Evolutionary conservation across 2,888 invertebrate genomes (phyloP).

Genomic region (Cataglyphis rosenhaueri): DNA sequence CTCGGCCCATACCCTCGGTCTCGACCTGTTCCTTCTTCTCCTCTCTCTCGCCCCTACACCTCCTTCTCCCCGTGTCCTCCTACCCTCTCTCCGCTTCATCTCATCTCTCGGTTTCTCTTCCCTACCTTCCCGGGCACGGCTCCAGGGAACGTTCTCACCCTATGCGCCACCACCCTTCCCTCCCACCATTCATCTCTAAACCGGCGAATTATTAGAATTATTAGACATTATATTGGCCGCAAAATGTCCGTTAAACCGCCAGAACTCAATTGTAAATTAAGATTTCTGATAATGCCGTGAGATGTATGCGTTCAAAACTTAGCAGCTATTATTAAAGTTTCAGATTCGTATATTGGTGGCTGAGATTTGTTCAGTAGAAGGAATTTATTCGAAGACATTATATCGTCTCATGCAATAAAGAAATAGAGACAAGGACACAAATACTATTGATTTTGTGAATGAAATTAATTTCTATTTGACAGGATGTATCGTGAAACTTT

Average conservation of each 20-base stretch:
- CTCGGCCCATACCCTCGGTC: constrained; percentile 78
- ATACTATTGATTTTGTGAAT: neutral
- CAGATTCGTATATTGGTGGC: constrained; percentile 30
- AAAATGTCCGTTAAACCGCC: constrained; percentile 80
- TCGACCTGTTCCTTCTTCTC: constrained; percentile 78
- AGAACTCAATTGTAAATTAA: constrained; percentile 83
- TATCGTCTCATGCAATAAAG: constrained; percentile 4
- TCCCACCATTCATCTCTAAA: constrained; percentile 69
- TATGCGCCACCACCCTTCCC: constrained; percentile 55
- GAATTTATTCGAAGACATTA: constrained; percentile 33
- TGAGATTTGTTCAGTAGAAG: constrained; percentile 22
- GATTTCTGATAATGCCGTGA: constrained; percentile 70
- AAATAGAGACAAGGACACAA: neutral
- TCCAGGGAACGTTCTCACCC: constrained; percentile 81
- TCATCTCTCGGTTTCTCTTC: constrained; percentile 71
- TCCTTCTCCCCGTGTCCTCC: constrained; percentile 52
- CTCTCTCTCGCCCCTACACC: constrained; percentile 60
- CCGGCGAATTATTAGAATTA: constrained; percentile 84
- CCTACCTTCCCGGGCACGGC: constrained; percentile 78
- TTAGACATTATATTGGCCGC: constrained; percentile 84
- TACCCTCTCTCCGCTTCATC: constrained; percentile 67
- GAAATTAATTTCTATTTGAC: neutral
- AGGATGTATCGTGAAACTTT: neutral
- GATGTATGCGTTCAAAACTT: constrained; percentile 60
- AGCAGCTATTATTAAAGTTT: constrained; percentile 52